Conservation (phyloP, 2,797 vertebrate genomes). For the Apodemus agrarius region DNA sequence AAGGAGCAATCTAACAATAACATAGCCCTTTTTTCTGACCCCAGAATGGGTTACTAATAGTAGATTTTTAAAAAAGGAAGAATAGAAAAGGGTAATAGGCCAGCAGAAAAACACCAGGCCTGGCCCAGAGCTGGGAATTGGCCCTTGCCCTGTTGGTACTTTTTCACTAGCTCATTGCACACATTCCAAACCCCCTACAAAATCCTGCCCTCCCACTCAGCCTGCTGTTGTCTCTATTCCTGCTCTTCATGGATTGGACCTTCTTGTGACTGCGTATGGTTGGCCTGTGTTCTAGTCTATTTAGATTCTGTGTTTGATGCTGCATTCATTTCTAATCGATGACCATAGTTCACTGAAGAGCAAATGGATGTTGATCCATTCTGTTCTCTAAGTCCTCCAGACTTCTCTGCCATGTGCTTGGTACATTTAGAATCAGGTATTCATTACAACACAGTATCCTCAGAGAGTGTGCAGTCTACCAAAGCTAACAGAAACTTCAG, state of each 20-base stretch:
- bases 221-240: not conserved
- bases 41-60: too few relatives aligned
- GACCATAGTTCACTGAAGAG: constrained; percentile 49
- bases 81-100: too few relatives aligned
- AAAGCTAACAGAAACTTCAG: constrained; percentile 30
- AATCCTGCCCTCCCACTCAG: not conserved
- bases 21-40: too few relatives aligned
- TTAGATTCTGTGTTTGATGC: constrained; percentile 26
- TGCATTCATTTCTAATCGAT: constrained; percentile 52
- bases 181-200: not conserved
- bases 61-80: too few relatives aligned
- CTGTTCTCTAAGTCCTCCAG: constrained; percentile 41
- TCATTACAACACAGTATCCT: not conserved
- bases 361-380: constrained; percentile 51
- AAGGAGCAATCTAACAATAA: too few relatives aligned
- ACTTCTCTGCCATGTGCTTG: not conserved
- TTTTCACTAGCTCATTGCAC: not conserved
- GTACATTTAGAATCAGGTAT: not conserved
- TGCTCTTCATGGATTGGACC: not conserved
- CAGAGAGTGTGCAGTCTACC: not conserved
- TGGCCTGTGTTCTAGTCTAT: constrained; percentile 6
- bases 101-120: too few relatives aligned
- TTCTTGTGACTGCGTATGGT: not conserved
- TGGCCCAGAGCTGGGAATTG: too few relatives aligned
- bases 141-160: too few relatives aligned